Evolutionary conservation across 1,140 invertebrate genomes (phyloP), one percentile per base, ranked within the genome.

Genomic region (Drosophila pseudoobscura): DNA sequence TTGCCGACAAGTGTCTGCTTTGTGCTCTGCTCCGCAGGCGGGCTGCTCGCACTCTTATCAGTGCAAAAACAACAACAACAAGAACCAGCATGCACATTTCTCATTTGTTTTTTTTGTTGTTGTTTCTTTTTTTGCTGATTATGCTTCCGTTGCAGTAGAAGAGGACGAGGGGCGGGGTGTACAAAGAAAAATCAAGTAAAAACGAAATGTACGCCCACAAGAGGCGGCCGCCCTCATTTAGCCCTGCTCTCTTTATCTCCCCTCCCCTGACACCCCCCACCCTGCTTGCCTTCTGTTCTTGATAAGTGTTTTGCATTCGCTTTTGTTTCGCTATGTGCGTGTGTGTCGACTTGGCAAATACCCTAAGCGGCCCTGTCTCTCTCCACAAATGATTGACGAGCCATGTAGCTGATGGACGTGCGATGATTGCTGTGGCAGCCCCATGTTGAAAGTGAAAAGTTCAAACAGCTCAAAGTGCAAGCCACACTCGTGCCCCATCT

Each of bases 401-500:
- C 9, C 31, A 7, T 35, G 20, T 35, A 65, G 17, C 43, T 39
- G 15, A 68, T 35, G 44, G 50, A 68, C 65, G 24, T 24, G 2
- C 5, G n/a, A 2, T 9, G 31, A 11, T 3, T 68, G 68, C 65
- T 1, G 1, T 20, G 20, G 20, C 20, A 20, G 17, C 17, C 0
- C 0, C 57, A 47, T 80, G 75, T 75, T 17, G 72, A 80, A 80
- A 82, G 78, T 80, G 78, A 80, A 80, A 80, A 63, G 68, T 58
- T 79, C 51, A 79, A 52, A 59, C 44, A 47, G 41, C 68, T 61
- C 26, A 60, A 72, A 57, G 44, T 71, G 47, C 60, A 49, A 53
- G 17, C 31, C 51, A 7, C 31, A 15, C 51, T 39, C 24, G 5
- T 39, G 17, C 9, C 26, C n/a, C 66, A 26, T 35, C 46, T n/a